These are phyloP conservation scores for Rhimphoctona megacephalus DNA, from an alignment of 2,888 invertebrate species.

Conservation along the genomic window DNA sequence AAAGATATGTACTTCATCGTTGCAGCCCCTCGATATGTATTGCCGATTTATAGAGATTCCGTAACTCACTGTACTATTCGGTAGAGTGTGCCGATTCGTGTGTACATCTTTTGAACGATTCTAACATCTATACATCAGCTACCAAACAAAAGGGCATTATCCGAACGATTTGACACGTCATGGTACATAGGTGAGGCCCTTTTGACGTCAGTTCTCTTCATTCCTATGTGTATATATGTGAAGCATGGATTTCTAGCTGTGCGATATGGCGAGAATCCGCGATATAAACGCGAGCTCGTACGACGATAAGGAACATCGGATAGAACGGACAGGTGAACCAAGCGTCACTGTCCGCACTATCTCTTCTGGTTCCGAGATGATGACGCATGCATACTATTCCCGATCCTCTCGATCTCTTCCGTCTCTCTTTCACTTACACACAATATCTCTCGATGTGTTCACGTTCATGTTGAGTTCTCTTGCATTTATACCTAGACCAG, in stretches of 20 bases:
- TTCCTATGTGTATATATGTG: not conserved
- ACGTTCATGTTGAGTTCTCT: slow-evolving; percentile 50
- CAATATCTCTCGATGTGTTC: slow-evolving; percentile 43
- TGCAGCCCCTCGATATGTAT: slow-evolving; percentile 21
- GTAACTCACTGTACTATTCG: slow-evolving; percentile 16
- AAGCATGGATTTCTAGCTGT: not conserved
- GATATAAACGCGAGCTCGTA: slow-evolving; percentile 27
- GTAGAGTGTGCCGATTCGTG: slow-evolving; percentile 8
- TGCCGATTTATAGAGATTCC: slow-evolving; percentile 20
- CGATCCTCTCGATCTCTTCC: slow-evolving; percentile 20
- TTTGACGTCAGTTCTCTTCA: not conserved
- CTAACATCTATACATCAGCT: not conserved
- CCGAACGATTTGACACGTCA: not conserved
- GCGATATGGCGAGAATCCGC: slow-evolving; percentile 11
- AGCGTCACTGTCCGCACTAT: slow-evolving; percentile 66
- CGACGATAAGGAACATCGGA: slow-evolving; percentile 66
- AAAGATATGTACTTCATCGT: slow-evolving; percentile 22
- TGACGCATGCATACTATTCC: slow-evolving; percentile 57
- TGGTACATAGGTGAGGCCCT: not conserved
- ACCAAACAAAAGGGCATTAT: slow-evolving; percentile 18
- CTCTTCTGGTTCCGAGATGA: slow-evolving; percentile 65
- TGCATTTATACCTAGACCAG: slow-evolving; percentile 36
- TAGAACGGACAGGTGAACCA: slow-evolving; percentile 63
- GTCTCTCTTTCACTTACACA: slow-evolving; percentile 18
- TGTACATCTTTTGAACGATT: not conserved